These are phyloP conservation scores for Hybognathus amarus DNA, from an alignment of 2,797 vertebrate species.

Conservation along the genomic window DNA sequence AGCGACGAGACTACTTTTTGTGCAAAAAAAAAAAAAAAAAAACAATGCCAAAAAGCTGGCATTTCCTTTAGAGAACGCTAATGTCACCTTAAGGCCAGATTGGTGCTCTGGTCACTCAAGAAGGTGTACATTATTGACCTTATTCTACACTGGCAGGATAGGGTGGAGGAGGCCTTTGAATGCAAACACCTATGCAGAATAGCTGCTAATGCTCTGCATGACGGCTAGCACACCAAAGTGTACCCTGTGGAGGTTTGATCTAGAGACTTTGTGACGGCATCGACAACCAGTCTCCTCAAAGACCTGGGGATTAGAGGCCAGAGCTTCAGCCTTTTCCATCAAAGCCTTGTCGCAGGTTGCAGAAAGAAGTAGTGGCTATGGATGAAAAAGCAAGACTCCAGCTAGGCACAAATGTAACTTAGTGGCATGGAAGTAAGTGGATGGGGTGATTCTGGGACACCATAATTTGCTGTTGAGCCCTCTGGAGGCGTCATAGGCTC, in stretches of 20 bases:
- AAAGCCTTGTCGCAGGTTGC: background rate
- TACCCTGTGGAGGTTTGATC: background rate
- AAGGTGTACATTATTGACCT: background rate
- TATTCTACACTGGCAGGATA: background rate
- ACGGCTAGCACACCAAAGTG: background rate
- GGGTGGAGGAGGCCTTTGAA: background rate
- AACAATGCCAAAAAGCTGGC: background rate
- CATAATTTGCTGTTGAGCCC: background rate
- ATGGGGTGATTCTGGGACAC: background rate
- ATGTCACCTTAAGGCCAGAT: background rate
- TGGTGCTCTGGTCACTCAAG: background rate
- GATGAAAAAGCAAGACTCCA: background rate
- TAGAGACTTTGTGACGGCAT: background rate
- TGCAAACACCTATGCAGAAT: background rate
- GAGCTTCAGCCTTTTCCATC: background rate
- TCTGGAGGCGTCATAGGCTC: background rate
- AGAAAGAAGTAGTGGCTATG: background rate
- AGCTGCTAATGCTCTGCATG: background rate
- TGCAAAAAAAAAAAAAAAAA: no score
- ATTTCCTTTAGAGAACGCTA: background rate
- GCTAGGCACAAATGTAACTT: background rate
- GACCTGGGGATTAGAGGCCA: background rate
- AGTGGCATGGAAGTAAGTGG: background rate
- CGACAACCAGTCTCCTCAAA: background rate
- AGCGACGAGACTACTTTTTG: no score